Conservation (phyloP, 2,888 invertebrate species). For the Formica aserva region DNA sequence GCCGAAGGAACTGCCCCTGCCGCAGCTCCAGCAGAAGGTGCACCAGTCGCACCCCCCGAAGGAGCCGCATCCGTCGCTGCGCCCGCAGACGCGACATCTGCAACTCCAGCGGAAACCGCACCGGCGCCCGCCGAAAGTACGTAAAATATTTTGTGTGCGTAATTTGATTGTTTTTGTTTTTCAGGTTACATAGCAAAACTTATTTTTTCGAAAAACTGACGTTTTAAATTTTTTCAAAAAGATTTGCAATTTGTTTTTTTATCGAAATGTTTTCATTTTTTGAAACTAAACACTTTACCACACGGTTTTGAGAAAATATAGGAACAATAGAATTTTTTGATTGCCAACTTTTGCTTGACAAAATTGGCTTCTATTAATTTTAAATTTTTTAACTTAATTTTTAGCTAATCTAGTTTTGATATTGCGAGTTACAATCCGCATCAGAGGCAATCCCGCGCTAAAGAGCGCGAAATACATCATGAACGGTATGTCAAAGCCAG, state of each 20-base stretch:
- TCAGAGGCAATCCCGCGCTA: constrained; percentile 56
- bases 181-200: neutral
- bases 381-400: constrained; percentile 59
- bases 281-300: neutral
- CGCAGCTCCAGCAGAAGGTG: constrained; percentile 73
- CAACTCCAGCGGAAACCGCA: constrained; percentile 65
- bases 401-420: constrained; percentile 69
- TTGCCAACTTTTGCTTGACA: neutral
- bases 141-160: neutral
- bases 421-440: constrained; percentile 66
- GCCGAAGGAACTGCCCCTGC: constrained; percentile 64
- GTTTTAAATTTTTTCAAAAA: neutral
- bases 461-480: constrained; percentile 70
- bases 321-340: constrained; percentile 14
- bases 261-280: neutral
- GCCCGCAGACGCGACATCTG: constrained; percentile 78
- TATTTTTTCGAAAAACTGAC: neutral
- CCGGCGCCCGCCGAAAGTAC: constrained; percentile 56
- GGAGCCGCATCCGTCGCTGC: constrained; percentile 82
- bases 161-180: constrained; percentile 9
- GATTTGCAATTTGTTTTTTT: neutral
- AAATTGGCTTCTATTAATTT: constrained; percentile 49
- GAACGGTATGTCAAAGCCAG: constrained; percentile 65
- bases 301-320: neutral
- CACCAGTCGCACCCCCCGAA: constrained; percentile 69